phyloP scores from a whole-genome alignment of 2,113 vertebrate species.

The Phaethornis superciliosus region DNA sequence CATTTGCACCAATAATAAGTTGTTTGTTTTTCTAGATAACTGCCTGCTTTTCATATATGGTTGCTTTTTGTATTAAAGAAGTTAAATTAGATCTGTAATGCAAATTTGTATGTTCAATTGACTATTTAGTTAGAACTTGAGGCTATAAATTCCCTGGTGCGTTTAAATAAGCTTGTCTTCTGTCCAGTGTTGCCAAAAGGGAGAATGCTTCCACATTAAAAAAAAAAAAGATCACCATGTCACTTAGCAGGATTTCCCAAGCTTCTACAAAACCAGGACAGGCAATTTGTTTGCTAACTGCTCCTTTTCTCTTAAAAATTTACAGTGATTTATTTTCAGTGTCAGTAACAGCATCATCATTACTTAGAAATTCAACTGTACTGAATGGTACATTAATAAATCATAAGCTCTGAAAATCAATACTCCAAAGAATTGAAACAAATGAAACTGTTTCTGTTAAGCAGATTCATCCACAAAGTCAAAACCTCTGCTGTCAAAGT shows the following conservation, averaged over 20 bases:
- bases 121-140: not conserved
- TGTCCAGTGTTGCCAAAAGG: not conserved
- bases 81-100: not conserved
- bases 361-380: slow-evolving; percentile 31
- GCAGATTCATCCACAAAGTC: slow-evolving; percentile 40
- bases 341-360: slow-evolving; percentile 53
- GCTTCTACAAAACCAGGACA: not conserved
- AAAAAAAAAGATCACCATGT: not conserved
- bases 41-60: not conserved
- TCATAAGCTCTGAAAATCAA: slow-evolving; percentile 57
- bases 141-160: not conserved
- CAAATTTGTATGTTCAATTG: not conserved
- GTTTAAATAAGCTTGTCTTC: not conserved
- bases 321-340: slow-evolving; percentile 47
- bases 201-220: not conserved
- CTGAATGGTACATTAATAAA: slow-evolving; percentile 67
- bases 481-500: slow-evolving; percentile 53
- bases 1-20: not conserved
- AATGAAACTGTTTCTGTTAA: slow-evolving; percentile 41
- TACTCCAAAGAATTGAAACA: slow-evolving; percentile 59
- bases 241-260: slow-evolving; percentile 3
- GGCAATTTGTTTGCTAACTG: slow-evolving; percentile 10
- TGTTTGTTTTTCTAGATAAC: not conserved
- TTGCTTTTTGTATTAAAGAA: not conserved
- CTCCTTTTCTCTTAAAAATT: slow-evolving; percentile 14